Percentiles rank a stretch among this genome's conserved stretches.
These are phyloP conservation scores for Argentina silus DNA, from an alignment of 2,797 vertebrate genomes.

Conservation along the genomic window DNA sequence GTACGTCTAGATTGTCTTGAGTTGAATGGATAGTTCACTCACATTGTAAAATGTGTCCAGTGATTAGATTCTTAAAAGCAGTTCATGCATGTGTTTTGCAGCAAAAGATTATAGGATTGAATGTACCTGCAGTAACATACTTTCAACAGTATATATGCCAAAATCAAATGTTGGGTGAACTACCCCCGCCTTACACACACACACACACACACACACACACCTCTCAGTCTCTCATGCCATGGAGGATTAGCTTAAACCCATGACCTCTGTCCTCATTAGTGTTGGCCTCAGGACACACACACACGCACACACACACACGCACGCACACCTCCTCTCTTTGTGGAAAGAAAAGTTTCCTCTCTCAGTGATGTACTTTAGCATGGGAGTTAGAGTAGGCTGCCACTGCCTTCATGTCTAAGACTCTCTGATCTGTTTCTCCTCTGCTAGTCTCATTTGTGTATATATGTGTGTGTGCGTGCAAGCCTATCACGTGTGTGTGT, in stretches of 20 bases:
- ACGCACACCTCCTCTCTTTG: conserved; percentile 31
- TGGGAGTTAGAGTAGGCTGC: conserved; percentile 38
- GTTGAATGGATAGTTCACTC: no score
- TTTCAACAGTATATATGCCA: no score
- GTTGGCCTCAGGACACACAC: background rate
- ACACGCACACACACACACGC: background rate
- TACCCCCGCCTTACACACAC: no score
- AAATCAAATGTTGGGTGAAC: no score
- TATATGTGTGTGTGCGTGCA: background rate
- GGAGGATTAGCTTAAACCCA: conserved; percentile 36
- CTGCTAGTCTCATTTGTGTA: background rate
- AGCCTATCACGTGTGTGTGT: background rate
- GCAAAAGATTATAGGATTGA: no score
- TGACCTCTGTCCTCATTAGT: conserved; percentile 47
- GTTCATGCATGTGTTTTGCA: no score
- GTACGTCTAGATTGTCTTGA: no score
- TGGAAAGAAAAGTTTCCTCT: conserved; percentile 20
- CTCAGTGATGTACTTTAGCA: conserved; percentile 50
- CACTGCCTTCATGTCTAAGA: conserved; percentile 36
- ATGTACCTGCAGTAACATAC: no score
- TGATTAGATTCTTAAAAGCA: no score
- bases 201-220: no score
- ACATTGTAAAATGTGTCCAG: no score
- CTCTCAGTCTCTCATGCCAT: background rate
- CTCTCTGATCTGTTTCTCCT: conserved; percentile 34